phyloP scores from a whole-genome alignment of 2,888 invertebrate species.

The Apantesis nais region DNA sequence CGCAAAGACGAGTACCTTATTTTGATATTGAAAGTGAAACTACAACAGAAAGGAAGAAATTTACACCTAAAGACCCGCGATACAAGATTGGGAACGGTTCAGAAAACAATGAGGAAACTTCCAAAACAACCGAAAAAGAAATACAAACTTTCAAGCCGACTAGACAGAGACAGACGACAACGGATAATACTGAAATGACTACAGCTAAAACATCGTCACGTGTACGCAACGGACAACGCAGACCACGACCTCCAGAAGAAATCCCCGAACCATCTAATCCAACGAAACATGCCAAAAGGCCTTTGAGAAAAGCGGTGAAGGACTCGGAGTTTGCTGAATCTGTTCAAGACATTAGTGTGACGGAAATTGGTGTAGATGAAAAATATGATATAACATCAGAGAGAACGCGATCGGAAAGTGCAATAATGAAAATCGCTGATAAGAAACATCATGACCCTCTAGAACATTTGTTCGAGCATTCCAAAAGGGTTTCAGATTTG shows the following conservation, averaged over 20 bases:
- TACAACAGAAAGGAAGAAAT: conserved; percentile 81
- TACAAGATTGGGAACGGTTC: conserved; percentile 62
- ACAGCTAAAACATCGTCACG: conserved; percentile 77
- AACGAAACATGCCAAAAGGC: conserved; percentile 66
- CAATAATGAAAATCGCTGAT: conserved; percentile 86
- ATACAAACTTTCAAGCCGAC: conserved; percentile 63
- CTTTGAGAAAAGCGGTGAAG: conserved; percentile 71
- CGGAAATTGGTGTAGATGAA: conserved; percentile 67
- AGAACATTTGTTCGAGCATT: conserved; percentile 82
- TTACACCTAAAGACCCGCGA: conserved; percentile 81
- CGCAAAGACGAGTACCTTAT: conserved; percentile 78
- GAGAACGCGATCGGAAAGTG: conserved; percentile 79
- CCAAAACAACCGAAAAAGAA: conserved; percentile 56
- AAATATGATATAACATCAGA: conserved; percentile 76
- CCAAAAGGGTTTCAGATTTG: conserved; percentile 89
- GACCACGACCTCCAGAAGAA: conserved; percentile 74
- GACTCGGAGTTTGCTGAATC: conserved; percentile 75
- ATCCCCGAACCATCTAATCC: conserved; percentile 63
- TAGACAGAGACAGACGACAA: conserved; percentile 70
- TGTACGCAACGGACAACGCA: conserved; percentile 72
- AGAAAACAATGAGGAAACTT: conserved; percentile 65
- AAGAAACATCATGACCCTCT: conserved; percentile 77
- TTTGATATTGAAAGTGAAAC: conserved; percentile 73
- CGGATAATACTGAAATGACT: conserved; percentile 66
- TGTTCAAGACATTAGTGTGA: conserved; percentile 72